These are phyloP conservation scores for Pammene fasciana DNA, from an alignment of 2,888 invertebrate genomes.

Conservation along the genomic window DNA sequence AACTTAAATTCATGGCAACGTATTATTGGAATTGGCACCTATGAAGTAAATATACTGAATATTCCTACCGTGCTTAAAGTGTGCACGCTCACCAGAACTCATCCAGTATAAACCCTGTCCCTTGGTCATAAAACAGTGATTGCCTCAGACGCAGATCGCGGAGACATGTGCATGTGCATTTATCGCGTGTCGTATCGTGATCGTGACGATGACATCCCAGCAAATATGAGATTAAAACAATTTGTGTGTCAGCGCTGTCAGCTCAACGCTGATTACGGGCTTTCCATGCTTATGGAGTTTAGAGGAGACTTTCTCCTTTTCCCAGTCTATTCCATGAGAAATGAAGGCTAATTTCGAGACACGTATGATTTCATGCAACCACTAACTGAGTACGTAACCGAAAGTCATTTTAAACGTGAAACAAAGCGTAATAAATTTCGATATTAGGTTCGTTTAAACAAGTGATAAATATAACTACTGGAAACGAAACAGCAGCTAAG, in stretches of 20 bases:
- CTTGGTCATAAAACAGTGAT: not conserved
- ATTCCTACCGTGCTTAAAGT: too few species aligned
- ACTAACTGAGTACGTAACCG: not conserved
- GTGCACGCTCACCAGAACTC: too few species aligned
- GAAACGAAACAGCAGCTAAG: not conserved
- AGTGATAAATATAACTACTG: too few species aligned
- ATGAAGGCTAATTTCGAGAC: not conserved
- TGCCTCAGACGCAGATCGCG: not conserved
- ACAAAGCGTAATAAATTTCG: too few species aligned
- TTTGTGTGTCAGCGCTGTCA: constrained; percentile 26
- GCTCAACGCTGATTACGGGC: constrained; percentile 11
- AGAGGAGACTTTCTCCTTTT: constrained; percentile 21
- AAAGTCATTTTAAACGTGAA: too few species aligned
- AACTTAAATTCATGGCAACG: too few species aligned
- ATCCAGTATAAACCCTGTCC: constrained; percentile 1
- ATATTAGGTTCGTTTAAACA: too few species aligned
- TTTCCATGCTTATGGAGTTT: constrained; percentile 25
- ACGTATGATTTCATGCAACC: not conserved
- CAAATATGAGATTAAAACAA: constrained; percentile 32
- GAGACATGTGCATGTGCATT: constrained; percentile 19
- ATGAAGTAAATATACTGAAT: too few species aligned
- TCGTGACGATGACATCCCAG: constrained; percentile 3
- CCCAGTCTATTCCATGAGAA: not conserved
- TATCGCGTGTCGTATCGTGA: constrained; percentile 24
- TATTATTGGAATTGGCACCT: too few species aligned